phyloP scores from a whole-genome alignment of 2,888 invertebrate species.

The Muscina levida region DNA sequence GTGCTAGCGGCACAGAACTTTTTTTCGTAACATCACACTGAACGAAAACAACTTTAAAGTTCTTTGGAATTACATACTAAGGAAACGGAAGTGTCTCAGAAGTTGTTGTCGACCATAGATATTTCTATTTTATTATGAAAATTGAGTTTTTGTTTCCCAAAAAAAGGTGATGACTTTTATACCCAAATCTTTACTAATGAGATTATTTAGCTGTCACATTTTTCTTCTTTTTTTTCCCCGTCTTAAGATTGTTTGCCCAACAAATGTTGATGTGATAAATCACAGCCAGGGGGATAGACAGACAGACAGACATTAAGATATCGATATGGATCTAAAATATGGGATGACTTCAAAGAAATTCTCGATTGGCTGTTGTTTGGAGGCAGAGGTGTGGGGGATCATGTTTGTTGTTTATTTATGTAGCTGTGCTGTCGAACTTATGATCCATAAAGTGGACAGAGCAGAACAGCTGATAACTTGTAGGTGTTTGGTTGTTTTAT shows the following conservation, averaged over 20 bases:
- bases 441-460: no score
- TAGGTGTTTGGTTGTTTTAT: no score
- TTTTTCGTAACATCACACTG: neutral
- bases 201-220: conserved; percentile 29
- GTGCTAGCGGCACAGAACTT: no score
- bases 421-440: no score
- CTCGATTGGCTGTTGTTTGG: neutral
- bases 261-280: conserved; percentile 21
- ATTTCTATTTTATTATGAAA: neutral
- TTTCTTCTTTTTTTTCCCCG: conserved; percentile 18
- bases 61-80: neutral
- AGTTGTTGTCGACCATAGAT: neutral
- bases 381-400: no score
- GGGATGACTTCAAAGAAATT: neutral
- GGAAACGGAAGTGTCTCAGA: conserved; percentile 17
- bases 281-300: neutral
- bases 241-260: neutral
- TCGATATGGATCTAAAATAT: neutral
- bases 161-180: conserved; percentile 33
- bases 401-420: no score
- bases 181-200: neutral
- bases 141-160: neutral
- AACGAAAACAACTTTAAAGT: conserved; percentile 22
- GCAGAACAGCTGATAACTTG: no score
- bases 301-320: no score